A percentile compares a stretch with the other conserved stretches of the same genome.
phyloP scores from a whole-genome alignment of 2,888 invertebrate species.

The Euclidia mi region DNA sequence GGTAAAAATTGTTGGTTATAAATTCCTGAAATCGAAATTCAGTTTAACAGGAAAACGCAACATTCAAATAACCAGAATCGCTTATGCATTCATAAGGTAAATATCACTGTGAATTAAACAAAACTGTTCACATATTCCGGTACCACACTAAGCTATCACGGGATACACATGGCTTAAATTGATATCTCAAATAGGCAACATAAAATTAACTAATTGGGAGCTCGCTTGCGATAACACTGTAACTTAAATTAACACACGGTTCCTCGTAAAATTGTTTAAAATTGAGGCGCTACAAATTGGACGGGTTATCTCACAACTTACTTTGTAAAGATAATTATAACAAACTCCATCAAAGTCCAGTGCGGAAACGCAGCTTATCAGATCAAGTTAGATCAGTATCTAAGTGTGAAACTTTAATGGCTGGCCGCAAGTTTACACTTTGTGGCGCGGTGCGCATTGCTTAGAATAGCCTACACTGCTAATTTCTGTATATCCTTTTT shows the following conservation, averaged over 20 bases:
- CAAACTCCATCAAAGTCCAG: conserved; percentile 48
- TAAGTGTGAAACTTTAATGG: conserved; percentile 46
- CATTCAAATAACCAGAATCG: no score
- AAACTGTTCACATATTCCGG: no score
- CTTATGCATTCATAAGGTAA: no score
- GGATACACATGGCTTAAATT: conserved; percentile 1
- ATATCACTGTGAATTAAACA: no score
- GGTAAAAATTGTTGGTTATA: no score
- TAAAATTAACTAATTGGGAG: conserved; percentile 3
- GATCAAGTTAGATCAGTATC: conserved; percentile 38
- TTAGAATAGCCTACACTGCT: no score
- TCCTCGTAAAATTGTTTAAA: conserved; percentile 11
- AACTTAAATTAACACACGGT: conserved; percentile 24
- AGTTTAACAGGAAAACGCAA: no score
- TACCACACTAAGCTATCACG: no score
- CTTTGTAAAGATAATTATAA: conserved; percentile 50
- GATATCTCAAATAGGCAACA: neutral
- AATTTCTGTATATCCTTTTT: no score
- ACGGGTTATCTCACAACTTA: conserved; percentile 34
- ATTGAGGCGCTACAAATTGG: conserved; percentile 19
- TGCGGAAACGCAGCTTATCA: conserved; percentile 37
- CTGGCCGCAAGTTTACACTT: conserved; percentile 21
- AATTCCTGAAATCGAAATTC: no score
- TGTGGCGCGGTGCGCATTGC: neutral
- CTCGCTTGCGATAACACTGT: conserved; percentile 21